Evolutionary conservation across 2,888 invertebrate species (phyloP), one percentile per base, ranked within the genome.

Genomic region (Griposia aprilina): DNA sequence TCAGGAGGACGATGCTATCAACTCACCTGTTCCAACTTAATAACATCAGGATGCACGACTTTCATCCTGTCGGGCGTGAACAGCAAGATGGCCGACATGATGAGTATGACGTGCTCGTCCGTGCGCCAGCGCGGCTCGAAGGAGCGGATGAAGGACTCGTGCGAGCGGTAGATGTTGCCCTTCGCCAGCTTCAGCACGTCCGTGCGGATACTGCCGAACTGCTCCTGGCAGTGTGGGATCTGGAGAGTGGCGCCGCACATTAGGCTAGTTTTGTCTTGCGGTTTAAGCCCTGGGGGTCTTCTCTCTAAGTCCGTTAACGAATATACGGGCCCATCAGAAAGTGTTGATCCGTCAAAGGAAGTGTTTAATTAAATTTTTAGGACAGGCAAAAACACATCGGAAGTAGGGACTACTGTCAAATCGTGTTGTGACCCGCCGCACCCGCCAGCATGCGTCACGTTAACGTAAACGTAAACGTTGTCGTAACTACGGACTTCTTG

Each of bases 161-260:
- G 98, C 91, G 98, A 90, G 48, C 98, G 98, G 94, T 99, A 99
- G 81, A 99, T 97, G 96, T 99, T 98, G 77, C 98, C 98, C 88
- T 98, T 98, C 2, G 99, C 99, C 89, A 98, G 97, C 93, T 99
- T 99, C 74, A 99, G 96, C 50, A 99, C 98, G 89, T 99, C 99
- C 2, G 99, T 98, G 87, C 98, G 98, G 76, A 99, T 98, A 90
- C 98, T 98, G 66, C 98, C 97, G 95, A 98, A 97, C 84, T 97
- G 97, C 87, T 98, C 98, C 90, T 98, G 98, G 86, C 97, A 97
- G 93, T 98, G 98, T 0, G 98, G 99, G 83, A 99, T 98, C 98
- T 98, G 91, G 2, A 1, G 0, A 0, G 4, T 0, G 13, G 8
- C 0, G 7, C 1, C 2, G 7, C 2, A 15, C 0, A 4, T 23